Evolutionary conservation across 2,888 invertebrate genomes (phyloP), one percentile per base, ranked within the genome.

Genomic region (Pollenia angustigena): DNA sequence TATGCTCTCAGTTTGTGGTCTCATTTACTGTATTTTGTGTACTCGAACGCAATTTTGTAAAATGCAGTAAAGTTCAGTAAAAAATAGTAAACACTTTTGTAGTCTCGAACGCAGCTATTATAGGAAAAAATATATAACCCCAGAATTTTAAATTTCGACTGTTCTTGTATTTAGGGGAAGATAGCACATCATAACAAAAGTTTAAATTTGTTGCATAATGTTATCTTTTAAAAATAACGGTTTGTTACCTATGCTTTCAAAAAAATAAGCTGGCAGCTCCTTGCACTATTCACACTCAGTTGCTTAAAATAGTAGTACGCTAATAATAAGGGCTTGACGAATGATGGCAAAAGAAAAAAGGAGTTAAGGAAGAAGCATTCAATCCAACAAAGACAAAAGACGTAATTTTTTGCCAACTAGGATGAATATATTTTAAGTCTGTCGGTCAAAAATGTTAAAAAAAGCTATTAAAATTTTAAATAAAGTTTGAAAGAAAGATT

Each of bases 321-420:
- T 32, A 32, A 32, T 32, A 44, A 14, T 44, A 72, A 50, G 48
- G 75, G 62, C 60, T 42, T 16, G 9, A 18, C 50, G 50, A 62
- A 62, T 18, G 7, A 16, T 42, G 0, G 18, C 16, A 75, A 62
- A 62, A 14, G 4, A 50, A 14, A 60, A 32, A 32, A 32, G 32
- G 32, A 6, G 32, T 0, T 32, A 32, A 32, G 23, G 23, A 23
- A 23, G 9, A 40, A 40, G 12, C 42, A 48, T 23, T 48, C 48
- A 48, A 16, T 23, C 12, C n/a, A 72, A 46, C 56, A 74, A 60
- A 60, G 46, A 1, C 56, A 74, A 74, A 74, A 54, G 42, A 50
- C 42, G 46, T 32, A 72, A 44, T 46, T 74, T 74, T 74, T 75
- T 48, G 42, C 75, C 62, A 75, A 40, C 14, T 50, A 75, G 75